Base-by-base conservation (phyloP, 2,888 invertebrate species). In the Cheilosia vulpina region DNA sequence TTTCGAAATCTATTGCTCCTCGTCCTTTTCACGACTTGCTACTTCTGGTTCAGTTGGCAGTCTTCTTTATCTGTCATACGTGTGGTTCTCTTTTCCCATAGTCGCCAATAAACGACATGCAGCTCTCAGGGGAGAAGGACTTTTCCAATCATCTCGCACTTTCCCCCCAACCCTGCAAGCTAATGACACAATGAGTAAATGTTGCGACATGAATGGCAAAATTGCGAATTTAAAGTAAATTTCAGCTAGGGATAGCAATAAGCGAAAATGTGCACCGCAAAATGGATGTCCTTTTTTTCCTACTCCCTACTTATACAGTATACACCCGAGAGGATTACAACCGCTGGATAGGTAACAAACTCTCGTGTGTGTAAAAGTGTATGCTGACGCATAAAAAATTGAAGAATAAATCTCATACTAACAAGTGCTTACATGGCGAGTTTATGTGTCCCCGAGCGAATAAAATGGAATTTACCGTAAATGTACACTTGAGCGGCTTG, bases 401-500 rank as follows among this genome's bases (percentile, higher is more conserved):
- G 43, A 27, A 31, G 34, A 17, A 63, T 31, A 63, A 69, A 69
- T 65, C 69, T 43, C 52, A 65, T 65, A 57, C 57, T 79, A 69
- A 58, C 65, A 71, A 71, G 71, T 65, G 58, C 77, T 71, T 76
- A 76, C 63, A 65, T 50, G 63, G 55, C 50, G 53, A 47, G 60
- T 77, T 53, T 65, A 6, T 34, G 63, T 2, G 21, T 63, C 31
- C 58, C 58, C 38, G 58, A 52, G 81, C 71, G 65, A 43, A 53
- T 55, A 57, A 66, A 47, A 66, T 45, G 60, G 50, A 34, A 78
- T 72, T 72, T 50, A 62, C 31, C 66, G 24, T 50, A 66, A 78
- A 82, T 77, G 82, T 66, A 50, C 62, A 68, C 72, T 66, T 60
- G 55, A 78, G 82, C 50, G 72, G 50, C 57, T 55, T 66, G 60